A percentile compares a stretch with the other conserved stretches of the same genome.
phyloP scores from a whole-genome alignment of 2,888 invertebrate genomes.

The Seira sanloemensis region DNA sequence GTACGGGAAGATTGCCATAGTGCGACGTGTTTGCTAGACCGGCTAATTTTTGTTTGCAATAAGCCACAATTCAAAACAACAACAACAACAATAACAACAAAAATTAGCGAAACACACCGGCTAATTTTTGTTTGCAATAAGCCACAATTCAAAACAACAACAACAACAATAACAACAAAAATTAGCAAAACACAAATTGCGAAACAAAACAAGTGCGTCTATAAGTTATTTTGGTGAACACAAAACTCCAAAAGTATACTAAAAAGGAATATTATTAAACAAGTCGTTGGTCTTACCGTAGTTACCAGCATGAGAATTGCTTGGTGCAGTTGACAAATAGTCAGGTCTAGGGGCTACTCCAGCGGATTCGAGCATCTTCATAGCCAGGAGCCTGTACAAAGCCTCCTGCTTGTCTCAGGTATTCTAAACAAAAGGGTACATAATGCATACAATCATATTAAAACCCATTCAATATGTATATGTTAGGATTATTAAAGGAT shows the following conservation, averaged over 20 bases:
- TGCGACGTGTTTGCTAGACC: constrained; percentile 69
- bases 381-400: constrained; percentile 79
- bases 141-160: constrained; percentile 35
- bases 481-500: no score
- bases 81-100: constrained; percentile 48
- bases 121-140: constrained; percentile 10
- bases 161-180: constrained; percentile 48
- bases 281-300: constrained; percentile 65
- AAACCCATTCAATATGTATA: constrained; percentile 4
- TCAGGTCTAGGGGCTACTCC: constrained; percentile 74
- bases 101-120: constrained; percentile 5
- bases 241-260: not conserved
- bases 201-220: not conserved
- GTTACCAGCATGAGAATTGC: constrained; percentile 71
- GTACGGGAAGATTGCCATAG: constrained; percentile 73
- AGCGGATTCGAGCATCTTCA: constrained; percentile 80
- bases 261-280: constrained; percentile 10
- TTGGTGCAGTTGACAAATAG: constrained; percentile 69
- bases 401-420: constrained; percentile 78
- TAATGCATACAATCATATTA: constrained; percentile 10
- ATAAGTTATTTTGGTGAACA: not conserved
- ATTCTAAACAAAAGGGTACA: constrained; percentile 76
- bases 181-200: not conserved
- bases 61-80: not conserved
- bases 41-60: constrained; percentile 34